Conservation (phyloP, 2,888 invertebrate species). For the Ypsolopha scabrella region DNA sequence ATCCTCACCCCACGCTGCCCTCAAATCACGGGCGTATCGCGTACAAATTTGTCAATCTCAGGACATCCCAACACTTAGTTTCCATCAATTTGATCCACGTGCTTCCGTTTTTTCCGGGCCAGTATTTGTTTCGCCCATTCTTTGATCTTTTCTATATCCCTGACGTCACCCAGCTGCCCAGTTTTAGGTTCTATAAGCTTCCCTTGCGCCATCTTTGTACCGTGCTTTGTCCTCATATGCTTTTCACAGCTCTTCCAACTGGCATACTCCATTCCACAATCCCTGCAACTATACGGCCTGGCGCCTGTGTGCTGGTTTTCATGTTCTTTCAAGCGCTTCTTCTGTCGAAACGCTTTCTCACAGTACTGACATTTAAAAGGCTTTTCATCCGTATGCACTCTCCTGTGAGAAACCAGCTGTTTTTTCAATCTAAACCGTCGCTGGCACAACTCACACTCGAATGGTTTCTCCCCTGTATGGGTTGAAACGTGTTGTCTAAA, state of each 20-base stretch:
- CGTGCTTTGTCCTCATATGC: slow-evolving; percentile 51
- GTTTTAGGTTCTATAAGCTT: background rate
- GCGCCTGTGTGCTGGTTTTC: slow-evolving; percentile 28
- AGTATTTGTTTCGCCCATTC: background rate
- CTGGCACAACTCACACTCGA: slow-evolving; percentile 6
- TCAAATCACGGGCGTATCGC: too few species aligned
- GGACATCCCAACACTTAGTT: too few species aligned
- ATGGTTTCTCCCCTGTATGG: slow-evolving; percentile 3
- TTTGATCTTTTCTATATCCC: background rate
- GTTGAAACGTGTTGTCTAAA: slow-evolving; percentile 3
- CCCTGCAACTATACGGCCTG: slow-evolving; percentile 72
- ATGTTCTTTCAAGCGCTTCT: slow-evolving; percentile 58
- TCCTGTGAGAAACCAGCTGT: slow-evolving; percentile 71
- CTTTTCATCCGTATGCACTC: slow-evolving; percentile 76
- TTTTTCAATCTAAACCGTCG: slow-evolving; percentile 59
- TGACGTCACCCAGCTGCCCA: background rate
- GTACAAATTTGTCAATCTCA: too few species aligned
- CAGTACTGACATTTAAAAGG: slow-evolving; percentile 76
- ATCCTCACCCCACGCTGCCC: too few species aligned
- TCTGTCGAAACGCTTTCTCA: slow-evolving; percentile 73
- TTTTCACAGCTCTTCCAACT: slow-evolving; percentile 81
- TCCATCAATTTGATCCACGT: too few species aligned
- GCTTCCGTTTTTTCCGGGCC: too few species aligned
- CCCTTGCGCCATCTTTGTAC: background rate
- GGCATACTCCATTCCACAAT: slow-evolving; percentile 71